Conservation (phyloP, 2,113 vertebrate species). For the Regulus satrapa region DNA sequence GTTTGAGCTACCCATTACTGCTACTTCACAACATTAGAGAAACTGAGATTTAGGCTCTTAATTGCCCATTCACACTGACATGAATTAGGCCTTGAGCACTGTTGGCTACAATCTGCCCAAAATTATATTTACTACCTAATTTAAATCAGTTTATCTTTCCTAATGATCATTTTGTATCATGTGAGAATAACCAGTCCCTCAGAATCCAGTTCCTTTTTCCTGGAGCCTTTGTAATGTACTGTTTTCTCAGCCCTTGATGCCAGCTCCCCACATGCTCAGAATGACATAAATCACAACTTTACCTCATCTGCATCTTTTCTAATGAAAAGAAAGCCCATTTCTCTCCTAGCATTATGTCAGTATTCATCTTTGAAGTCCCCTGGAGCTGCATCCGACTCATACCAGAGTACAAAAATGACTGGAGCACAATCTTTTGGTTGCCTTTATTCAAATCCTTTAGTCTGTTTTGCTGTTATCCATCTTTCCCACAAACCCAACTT, state of each 20-base stretch:
- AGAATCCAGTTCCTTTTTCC: background rate
- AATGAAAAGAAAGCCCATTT: background rate
- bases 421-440: background rate
- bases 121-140: background rate
- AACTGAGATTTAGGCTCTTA: background rate
- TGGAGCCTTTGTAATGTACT: background rate
- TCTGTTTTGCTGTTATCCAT: background rate
- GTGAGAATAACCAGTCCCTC: background rate
- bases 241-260: background rate
- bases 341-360: background rate
- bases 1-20: background rate
- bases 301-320: background rate
- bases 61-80: background rate
- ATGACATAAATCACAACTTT: background rate
- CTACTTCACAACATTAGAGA: rapidly evolving
- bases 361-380: background rate
- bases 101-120: background rate
- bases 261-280: background rate
- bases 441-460: background rate
- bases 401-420: background rate
- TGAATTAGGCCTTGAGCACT: background rate
- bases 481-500: background rate
- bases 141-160: background rate
- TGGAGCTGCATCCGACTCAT: background rate
- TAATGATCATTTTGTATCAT: background rate